Evolutionary conservation across 2,797 vertebrate species (phyloP), one percentile per base, ranked within the genome.

Genomic region (Calcarius lapponicus): DNA sequence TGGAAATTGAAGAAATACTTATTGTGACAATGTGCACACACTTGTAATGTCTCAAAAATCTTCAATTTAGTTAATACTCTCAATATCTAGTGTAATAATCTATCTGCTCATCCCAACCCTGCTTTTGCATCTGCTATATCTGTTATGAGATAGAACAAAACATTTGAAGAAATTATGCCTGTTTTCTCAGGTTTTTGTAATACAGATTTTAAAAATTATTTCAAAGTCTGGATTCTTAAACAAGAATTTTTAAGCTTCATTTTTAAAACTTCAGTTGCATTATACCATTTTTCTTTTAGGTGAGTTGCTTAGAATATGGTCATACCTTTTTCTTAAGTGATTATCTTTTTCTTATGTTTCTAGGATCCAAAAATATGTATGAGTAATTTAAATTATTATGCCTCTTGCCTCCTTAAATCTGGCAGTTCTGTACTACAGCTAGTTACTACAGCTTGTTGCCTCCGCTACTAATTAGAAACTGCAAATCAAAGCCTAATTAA

Each of bases 401-500:
- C 19, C 4, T 91, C 85, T 94, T 31, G 13, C 38, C 61, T 79
- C 28, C 72, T 92, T 89, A 93, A 73, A 86, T 88, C 80, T 95
- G 74, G 38, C 86, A 62, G 45, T 47, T 92, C 67, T 93, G 50
- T 90, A 88, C 67, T 94, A 80, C 61, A 95, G 78, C 93, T 92
- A 88, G 83, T 88, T 83, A 60, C 64, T 90, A 54, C 29, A 76
- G 31, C 57, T 70, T 91, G 58, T 36, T 92, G 38, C 83, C 72
- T 93, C 76, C 84, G 51, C 57, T 96, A 17, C 88, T 92, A 96
- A 97, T 97, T 97, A 96, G 90, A 93, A 95, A 94, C 66, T 36
- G 69, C 82, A 93, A 88, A 93, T 93, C 80, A 95, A 79, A 92
- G 42, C 58, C 36, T 89, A 93, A 95, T 95, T 96, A 95, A 76